Conservation (phyloP, 2,113 vertebrate species). For the Nesoenas mayeri region DNA sequence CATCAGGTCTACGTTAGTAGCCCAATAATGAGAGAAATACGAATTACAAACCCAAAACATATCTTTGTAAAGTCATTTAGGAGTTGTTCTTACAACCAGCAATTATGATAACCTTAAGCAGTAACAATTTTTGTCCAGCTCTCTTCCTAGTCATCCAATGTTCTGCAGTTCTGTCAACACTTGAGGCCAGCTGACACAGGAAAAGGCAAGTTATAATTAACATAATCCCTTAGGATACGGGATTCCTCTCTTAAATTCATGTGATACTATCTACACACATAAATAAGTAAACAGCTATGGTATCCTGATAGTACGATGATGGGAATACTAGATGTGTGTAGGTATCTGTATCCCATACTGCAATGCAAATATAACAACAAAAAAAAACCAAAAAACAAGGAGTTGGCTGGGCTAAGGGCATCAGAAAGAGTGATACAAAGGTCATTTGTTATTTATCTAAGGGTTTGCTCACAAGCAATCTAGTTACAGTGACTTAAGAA, state of each 20-base stretch:
- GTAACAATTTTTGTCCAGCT: neutral
- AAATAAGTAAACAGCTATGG: neutral
- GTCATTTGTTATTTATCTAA: neutral
- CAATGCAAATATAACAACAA: neutral
- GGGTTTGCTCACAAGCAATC: neutral
- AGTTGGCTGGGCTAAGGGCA: neutral
- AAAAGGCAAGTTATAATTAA: neutral
- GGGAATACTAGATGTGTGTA: rapidly evolving
- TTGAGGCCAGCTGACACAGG: neutral
- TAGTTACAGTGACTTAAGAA: neutral
- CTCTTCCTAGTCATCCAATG: neutral
- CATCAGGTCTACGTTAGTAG: neutral
- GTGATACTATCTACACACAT: neutral
- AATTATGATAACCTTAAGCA: neutral
- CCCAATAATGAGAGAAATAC: neutral
- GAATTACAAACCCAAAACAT: neutral
- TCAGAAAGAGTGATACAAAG: neutral
- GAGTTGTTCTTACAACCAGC: neutral
- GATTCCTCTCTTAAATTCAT: neutral
- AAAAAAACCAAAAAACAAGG: neutral
- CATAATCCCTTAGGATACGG: neutral
- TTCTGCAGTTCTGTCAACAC: neutral
- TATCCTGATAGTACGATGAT: neutral
- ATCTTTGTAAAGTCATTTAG: neutral
- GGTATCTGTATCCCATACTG: neutral